Conservation (phyloP, 1,140 invertebrate genomes). For the Linepithema humile region DNA sequence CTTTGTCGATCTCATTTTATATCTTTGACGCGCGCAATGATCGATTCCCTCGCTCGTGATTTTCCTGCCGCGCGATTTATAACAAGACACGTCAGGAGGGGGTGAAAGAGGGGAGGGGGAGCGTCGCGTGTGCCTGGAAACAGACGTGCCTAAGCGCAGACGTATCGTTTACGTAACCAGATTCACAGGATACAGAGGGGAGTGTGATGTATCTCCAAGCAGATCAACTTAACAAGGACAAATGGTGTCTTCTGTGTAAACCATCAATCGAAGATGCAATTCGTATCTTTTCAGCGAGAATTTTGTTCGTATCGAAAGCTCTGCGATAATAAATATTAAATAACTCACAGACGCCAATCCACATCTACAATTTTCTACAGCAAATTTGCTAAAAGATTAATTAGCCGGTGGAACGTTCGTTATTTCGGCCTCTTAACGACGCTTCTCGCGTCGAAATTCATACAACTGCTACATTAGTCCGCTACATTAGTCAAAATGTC, state of each 20-base stretch:
- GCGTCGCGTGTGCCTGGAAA: not conserved
- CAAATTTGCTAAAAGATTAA: not conserved
- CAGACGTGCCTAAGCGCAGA: not conserved
- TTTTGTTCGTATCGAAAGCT: not conserved
- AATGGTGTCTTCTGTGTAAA: not conserved
- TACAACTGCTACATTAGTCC: not conserved
- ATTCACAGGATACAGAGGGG: not conserved
- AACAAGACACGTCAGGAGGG: not conserved
- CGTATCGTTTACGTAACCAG: not conserved
- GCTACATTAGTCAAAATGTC: not conserved
- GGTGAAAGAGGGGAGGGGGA: not conserved
- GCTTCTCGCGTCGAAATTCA: not conserved
- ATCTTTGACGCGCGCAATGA: not conserved
- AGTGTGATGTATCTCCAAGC: not conserved
- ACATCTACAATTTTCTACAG: not conserved
- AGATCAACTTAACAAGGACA: constrained; percentile 29
- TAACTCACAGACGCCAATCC: not conserved
- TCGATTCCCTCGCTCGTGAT: not conserved
- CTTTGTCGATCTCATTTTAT: constrained; percentile 2
- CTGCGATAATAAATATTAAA: no score
- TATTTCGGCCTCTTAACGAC: not conserved
- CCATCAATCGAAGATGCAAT: constrained; percentile 1
- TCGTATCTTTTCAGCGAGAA: not conserved
- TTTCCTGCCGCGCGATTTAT: not conserved
- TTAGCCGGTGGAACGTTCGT: not conserved